Evolutionary conservation across 2,797 vertebrate genomes (phyloP), one percentile per base, ranked within the genome.

Genomic region (Synanceia verrucosa): DNA sequence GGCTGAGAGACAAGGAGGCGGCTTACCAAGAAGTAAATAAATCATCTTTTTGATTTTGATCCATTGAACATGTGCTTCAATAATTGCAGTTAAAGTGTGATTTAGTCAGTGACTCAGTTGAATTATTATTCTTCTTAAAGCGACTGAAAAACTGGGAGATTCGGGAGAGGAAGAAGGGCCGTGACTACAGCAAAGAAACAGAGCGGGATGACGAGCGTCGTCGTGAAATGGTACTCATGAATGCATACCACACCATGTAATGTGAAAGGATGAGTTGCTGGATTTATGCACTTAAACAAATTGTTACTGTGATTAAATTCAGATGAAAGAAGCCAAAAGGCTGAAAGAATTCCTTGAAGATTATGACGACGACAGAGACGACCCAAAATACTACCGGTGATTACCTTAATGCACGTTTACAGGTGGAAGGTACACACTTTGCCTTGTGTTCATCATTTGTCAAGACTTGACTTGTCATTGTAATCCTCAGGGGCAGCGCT

Each of bases 91-190:
- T 13, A 16, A 55, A 16, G 4, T 31, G 6, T 34, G 2, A 12
- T 26, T 16, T 26, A 14, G 9, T 61, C 39, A n/a, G n/a, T 1
- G 12, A 44, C 31, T 52, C 12, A 2, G 26, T 29, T 39, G 1
- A 37, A 24, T 23, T 18, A 0, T 19, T 58, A 34, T 65, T 60
- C 3, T 21, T 39, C 1, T 59, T 21, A 71, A 81, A 99, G 98
- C 97, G 98, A 37, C 95, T 99, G 85, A 99, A 99, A 92, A 99
- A 99, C 83, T 99, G 98, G 98, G 97, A 99, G 91, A 96, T 99
- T 72, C 92, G 98, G 68, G 97, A 99, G 93, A 93, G 97, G 80
- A 99, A 99, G 91, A 99, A 99, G 87, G 92, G 94, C 43, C 94
- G 98, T 26, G 97, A 99, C 73, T 99, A 99, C 85, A 95, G 95